Conservation (phyloP, 2,113 vertebrate species). For the Asarcornis scutulata region DNA sequence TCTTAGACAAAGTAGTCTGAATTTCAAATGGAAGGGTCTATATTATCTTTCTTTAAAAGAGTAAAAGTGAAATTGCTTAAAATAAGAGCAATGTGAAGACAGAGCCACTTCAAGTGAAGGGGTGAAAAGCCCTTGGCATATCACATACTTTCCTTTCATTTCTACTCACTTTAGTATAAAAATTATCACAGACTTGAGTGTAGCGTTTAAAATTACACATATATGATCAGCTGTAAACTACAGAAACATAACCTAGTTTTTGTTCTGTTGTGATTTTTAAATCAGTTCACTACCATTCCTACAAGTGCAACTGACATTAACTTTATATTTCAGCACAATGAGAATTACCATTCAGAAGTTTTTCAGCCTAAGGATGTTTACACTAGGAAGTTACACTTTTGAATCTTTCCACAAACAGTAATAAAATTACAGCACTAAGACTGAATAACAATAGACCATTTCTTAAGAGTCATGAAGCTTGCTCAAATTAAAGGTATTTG, state of each 20-base stretch:
- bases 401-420: not conserved
- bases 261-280: not conserved
- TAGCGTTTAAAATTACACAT: not conserved
- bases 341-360: not conserved
- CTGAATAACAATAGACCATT: not conserved
- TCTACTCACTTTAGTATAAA: not conserved
- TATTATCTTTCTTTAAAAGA: not conserved
- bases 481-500: not conserved
- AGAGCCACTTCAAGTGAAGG: not conserved
- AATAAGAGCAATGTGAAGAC: not conserved
- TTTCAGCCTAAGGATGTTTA: not conserved
- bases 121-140: not conserved
- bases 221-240: not conserved
- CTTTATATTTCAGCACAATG: not conserved
- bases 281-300: not conserved
- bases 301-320: not conserved
- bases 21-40: not conserved
- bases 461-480: not conserved
- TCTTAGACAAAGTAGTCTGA: not conserved
- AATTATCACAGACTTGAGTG: not conserved
- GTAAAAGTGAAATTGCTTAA: not conserved
- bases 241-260: not conserved
- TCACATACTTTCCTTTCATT: not conserved
- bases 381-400: not conserved
- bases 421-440: not conserved